Evolutionary conservation across 1,140 invertebrate species (phyloP).

Genomic region (Diachasmimorpha longicaudata): DNA sequence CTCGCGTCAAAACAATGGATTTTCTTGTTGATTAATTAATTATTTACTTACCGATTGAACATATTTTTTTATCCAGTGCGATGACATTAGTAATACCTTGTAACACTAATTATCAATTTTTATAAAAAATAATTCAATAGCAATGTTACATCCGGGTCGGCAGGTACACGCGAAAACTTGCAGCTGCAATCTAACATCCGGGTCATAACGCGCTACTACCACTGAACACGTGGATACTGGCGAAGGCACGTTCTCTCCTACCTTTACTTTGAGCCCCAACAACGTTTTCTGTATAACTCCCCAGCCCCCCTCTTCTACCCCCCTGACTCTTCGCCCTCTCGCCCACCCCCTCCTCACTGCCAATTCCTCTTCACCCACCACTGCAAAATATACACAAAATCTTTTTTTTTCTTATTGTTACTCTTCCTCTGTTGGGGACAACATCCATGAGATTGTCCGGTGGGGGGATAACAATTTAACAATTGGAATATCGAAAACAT

Average conservation of each 20-base stretch:
- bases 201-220: constrained; percentile 64
- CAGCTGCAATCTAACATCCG: constrained; percentile 65
- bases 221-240: constrained; percentile 64
- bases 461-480: no score
- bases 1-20: no score
- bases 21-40: neutral
- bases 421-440: no score
- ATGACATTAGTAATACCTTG: constrained; percentile 57
- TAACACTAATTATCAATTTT: constrained; percentile 27
- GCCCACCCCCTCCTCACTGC: neutral
- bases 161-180: constrained; percentile 60
- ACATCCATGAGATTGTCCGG: no score
- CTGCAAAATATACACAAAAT: neutral
- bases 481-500: no score
- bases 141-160: constrained; percentile 60
- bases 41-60: constrained; percentile 62
- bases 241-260: constrained; percentile 52
- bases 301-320: constrained; percentile 35
- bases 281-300: constrained; percentile 15
- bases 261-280: constrained; percentile 41
- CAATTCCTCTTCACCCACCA: neutral
- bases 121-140: constrained; percentile 42
- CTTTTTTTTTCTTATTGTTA: no score
- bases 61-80: constrained; percentile 59
- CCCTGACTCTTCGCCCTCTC: neutral